phyloP scores from a whole-genome alignment of 2,797 vertebrate species.

The Chanos chanos region DNA sequence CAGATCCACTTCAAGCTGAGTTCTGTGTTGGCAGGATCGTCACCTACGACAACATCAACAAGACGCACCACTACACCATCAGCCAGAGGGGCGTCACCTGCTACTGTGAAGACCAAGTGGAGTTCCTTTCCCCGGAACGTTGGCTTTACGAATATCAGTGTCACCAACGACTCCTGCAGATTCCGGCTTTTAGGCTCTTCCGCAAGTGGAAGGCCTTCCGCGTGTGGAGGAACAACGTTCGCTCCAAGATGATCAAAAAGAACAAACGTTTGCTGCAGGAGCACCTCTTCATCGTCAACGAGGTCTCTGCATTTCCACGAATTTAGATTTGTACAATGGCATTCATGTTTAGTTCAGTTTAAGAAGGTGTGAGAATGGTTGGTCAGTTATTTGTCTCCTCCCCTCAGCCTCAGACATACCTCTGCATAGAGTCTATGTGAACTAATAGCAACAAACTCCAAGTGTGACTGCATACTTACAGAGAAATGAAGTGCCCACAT shows the following conservation, averaged over 20 bases:
- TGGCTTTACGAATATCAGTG: slow-evolving; percentile 75
- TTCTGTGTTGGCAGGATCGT: slow-evolving; percentile 62
- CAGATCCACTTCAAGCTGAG: too few relatives aligned
- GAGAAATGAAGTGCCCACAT: too few relatives aligned
- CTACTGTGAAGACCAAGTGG: slow-evolving; percentile 46
- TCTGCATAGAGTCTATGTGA: too few relatives aligned
- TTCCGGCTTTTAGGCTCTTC: slow-evolving; percentile 79
- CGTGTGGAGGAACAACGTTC: slow-evolving; percentile 74
- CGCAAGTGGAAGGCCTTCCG: slow-evolving; percentile 78
- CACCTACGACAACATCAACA: slow-evolving; percentile 62
- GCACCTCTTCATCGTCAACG: slow-evolving; percentile 70
- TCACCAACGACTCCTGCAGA: slow-evolving; percentile 66
- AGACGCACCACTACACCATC: slow-evolving; percentile 73
- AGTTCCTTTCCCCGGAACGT: slow-evolving; percentile 60
- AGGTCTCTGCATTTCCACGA: slow-evolving; percentile 61
- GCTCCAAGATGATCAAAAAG: slow-evolving; percentile 63
- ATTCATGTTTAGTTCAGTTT: not conserved
- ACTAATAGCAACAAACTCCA: too few relatives aligned
- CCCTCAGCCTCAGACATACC: too few relatives aligned
- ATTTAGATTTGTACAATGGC: not conserved
- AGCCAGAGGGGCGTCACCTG: slow-evolving; percentile 62
- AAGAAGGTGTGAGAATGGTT: too few relatives aligned
- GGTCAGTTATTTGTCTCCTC: too few relatives aligned
- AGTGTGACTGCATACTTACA: too few relatives aligned
- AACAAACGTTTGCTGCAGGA: slow-evolving; percentile 63